Evolutionary conservation across 2,113 vertebrate genomes (phyloP).

Genomic region (Amazona guildingii): DNA sequence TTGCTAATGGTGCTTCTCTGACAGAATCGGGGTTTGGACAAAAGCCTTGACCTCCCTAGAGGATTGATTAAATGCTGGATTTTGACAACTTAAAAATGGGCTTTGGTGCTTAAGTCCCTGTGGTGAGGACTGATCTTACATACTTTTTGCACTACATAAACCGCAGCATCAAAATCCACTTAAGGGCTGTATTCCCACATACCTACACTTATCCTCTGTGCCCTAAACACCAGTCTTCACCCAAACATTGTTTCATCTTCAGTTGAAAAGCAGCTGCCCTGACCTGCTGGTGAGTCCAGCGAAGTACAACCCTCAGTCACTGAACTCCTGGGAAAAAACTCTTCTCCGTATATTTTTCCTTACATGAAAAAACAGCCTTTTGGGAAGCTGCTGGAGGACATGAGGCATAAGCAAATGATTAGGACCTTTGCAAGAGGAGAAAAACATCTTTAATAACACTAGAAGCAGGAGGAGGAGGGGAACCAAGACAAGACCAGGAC

Average conservation of each 20-base stretch:
- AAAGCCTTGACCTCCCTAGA: background rate
- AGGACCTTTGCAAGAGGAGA: background rate
- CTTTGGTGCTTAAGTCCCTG: background rate
- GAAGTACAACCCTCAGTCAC: background rate
- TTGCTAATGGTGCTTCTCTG: background rate
- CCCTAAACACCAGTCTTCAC: background rate
- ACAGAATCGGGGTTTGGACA: background rate
- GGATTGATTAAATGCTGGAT: background rate
- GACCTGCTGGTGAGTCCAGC: background rate
- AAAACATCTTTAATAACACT: background rate
- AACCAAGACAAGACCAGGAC: background rate
- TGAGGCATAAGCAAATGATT: rapidly evolving
- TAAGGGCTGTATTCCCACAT: background rate
- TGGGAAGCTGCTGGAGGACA: background rate
- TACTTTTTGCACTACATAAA: background rate
- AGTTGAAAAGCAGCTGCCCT: background rate
- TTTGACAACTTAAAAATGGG: background rate
- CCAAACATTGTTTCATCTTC: background rate
- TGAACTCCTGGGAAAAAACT: background rate
- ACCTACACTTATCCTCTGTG: rapidly evolving
- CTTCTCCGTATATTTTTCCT: background rate
- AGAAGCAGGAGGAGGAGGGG: background rate
- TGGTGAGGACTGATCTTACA: background rate
- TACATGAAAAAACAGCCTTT: background rate
- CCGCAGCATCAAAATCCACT: background rate